Percentiles rank a stretch among this genome's conserved stretches.
Conservation (phyloP, 2,888 invertebrate species). For the Drosophila phalerata region DNA sequence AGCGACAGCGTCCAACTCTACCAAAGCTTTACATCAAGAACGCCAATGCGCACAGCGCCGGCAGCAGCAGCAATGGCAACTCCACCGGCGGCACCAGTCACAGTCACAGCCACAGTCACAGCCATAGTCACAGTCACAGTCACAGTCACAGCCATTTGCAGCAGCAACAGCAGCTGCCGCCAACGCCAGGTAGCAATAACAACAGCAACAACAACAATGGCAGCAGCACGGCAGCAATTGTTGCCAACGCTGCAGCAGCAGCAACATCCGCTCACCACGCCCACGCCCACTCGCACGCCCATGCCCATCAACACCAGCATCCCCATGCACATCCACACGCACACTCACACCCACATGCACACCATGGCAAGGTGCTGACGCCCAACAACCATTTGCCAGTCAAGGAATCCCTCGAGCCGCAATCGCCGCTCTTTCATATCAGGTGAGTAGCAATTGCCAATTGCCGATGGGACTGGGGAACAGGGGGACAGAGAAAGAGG, state of each 20-base stretch:
- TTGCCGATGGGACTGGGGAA: no score
- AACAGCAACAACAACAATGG: conserved; percentile 32
- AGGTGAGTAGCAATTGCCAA: conserved; percentile 69
- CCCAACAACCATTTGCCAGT: conserved; percentile 82
- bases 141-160: conserved; percentile 57
- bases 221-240: conserved; percentile 63
- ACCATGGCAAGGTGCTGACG: conserved; percentile 81
- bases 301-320: conserved; percentile 55
- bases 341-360: conserved; percentile 65
- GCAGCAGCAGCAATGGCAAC: conserved; percentile 82
- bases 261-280: conserved; percentile 65
- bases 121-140: conserved; percentile 59
- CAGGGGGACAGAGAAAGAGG: no score
- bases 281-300: conserved; percentile 64
- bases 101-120: conserved; percentile 70
- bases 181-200: conserved; percentile 45
- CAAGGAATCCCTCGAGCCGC: conserved; percentile 84
- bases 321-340: conserved; percentile 27
- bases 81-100: conserved; percentile 68
- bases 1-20: conserved; percentile 90
- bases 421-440: conserved; percentile 86
- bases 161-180: conserved; percentile 51
- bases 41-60: conserved; percentile 86
- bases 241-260: conserved; percentile 65
- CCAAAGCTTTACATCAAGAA: conserved; percentile 94